Conservation (phyloP, 2,113 vertebrate species). For the Misgurnus mizolepis region DNA sequence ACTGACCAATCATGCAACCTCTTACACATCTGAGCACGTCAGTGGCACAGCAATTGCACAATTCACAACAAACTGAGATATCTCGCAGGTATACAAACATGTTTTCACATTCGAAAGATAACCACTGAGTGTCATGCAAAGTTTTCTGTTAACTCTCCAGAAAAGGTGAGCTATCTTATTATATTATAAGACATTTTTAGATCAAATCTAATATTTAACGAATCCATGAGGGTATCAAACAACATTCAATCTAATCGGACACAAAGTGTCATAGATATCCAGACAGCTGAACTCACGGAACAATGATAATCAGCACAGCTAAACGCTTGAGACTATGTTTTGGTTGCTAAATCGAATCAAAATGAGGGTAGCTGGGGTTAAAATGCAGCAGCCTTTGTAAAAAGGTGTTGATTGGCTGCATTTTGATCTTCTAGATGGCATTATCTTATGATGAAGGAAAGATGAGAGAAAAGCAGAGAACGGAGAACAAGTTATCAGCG, state of each 20-base stretch:
- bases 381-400: background rate
- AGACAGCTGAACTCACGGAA: conserved; percentile 11
- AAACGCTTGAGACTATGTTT: conserved; percentile 15
- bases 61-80: too few relatives aligned
- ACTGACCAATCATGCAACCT: too few relatives aligned
- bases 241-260: conserved; percentile 9
- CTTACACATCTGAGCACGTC: too few relatives aligned
- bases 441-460: conserved; percentile 36
- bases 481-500: conserved; percentile 40
- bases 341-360: conserved; percentile 19
- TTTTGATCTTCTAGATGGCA: conserved; percentile 20
- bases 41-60: too few relatives aligned
- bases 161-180: background rate
- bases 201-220: background rate
- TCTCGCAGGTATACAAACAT: too few relatives aligned
- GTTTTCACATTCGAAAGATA: too few relatives aligned
- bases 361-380: conserved; percentile 14
- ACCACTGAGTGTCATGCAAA: too few relatives aligned
- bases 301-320: background rate
- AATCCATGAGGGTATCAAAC: background rate
- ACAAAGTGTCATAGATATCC: conserved; percentile 17
- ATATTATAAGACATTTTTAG: background rate
- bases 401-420: conserved; percentile 25
- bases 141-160: too few relatives aligned
- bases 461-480: conserved; percentile 28